A percentile compares a stretch with the other conserved stretches of the same genome.
Conservation (phyloP, 2,888 invertebrate species). For the Zelleria hepariella region DNA sequence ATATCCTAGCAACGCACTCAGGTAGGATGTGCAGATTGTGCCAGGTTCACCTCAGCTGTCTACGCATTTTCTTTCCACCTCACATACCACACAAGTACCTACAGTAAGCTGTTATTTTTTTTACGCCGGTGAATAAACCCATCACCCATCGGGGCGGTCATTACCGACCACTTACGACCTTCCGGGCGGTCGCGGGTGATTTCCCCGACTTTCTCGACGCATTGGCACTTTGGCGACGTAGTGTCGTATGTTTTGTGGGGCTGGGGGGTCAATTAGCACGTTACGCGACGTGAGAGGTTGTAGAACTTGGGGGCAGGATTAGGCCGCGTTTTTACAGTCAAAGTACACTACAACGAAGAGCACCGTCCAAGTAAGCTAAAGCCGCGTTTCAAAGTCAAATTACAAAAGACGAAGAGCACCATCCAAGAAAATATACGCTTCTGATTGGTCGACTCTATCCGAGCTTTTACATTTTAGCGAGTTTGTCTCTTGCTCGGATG, state of each 20-base stretch:
- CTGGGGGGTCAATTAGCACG: background rate
- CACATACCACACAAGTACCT: too few species aligned
- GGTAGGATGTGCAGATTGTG: too few species aligned
- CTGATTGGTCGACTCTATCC: too few species aligned
- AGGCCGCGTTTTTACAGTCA: background rate
- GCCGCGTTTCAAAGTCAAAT: too few species aligned
- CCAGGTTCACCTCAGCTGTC: too few species aligned
- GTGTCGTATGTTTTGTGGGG: background rate
- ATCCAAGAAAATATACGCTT: too few species aligned
- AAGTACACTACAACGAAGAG: too few species aligned
- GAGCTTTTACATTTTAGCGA: too few species aligned
- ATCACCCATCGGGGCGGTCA: background rate
- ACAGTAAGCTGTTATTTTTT: background rate
- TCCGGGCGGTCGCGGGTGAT: background rate
- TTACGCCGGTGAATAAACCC: background rate
- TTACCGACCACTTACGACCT: background rate
- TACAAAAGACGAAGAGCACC: too few species aligned
- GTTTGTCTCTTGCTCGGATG: too few species aligned
- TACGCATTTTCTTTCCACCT: background rate
- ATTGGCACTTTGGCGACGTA: background rate
- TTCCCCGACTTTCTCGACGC: background rate
- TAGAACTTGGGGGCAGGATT: background rate
- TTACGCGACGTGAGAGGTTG: background rate
- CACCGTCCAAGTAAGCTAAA: too few species aligned
- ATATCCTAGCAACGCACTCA: too few species aligned